phyloP scores from a whole-genome alignment of 92 coral and sea anemone genomes.

The Palythoa heliodiscus region DNA sequence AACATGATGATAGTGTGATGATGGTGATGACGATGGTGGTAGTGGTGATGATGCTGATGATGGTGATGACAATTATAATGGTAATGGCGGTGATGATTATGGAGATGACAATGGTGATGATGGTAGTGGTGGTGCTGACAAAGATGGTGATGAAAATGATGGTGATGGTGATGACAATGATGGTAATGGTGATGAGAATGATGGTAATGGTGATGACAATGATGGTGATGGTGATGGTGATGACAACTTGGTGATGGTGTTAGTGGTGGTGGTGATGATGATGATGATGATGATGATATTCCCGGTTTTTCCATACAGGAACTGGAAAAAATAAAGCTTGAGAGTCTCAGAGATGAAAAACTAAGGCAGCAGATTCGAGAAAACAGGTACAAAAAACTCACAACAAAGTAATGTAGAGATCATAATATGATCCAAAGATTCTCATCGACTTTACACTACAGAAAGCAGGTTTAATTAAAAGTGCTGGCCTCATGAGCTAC shows the following conservation, averaged over 20 bases:
- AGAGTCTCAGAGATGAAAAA: conserved; percentile 79
- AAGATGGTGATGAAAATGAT: neutral
- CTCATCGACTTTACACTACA: too few species aligned
- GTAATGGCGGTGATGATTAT: neutral
- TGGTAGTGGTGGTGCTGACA: neutral
- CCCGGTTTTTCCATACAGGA: conserved; percentile 51
- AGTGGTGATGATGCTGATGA: too few species aligned
- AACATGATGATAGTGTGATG: too few species aligned
- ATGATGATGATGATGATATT: neutral
- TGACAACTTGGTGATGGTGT: neutral
- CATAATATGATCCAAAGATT: too few species aligned
- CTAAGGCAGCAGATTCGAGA: conserved; percentile 93
- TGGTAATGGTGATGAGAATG: neutral
- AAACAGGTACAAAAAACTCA: conserved; percentile 67
- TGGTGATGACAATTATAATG: neutral
- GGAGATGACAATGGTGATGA: neutral
- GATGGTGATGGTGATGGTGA: neutral
- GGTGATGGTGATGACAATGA: neutral
- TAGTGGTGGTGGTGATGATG: neutral
- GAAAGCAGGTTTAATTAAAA: too few species aligned
- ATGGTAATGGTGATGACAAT: neutral
- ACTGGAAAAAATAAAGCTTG: conserved; percentile 83
- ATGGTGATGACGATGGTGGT: too few species aligned
- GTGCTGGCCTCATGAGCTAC: too few species aligned
- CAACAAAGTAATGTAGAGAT: neutral